Evolutionary conservation across 2,888 invertebrate genomes (phyloP).

Genomic region (Miltochrista miniata): DNA sequence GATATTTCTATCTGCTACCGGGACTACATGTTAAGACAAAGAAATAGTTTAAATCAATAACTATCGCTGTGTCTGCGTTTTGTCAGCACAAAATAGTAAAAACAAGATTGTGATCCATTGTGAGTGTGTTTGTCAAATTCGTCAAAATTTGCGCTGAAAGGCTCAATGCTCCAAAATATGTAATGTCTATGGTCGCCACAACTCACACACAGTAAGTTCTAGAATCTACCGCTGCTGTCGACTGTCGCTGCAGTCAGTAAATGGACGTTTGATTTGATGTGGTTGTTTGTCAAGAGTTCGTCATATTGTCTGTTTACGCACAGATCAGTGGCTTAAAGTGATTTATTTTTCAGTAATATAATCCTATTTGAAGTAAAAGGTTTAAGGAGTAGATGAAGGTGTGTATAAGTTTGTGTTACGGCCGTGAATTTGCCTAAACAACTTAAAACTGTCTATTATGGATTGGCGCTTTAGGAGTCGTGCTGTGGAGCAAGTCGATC

Average conservation of each 20-base stretch:
- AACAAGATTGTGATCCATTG: too few relatives aligned
- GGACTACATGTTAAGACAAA: too few relatives aligned
- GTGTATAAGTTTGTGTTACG: slow-evolving; percentile 42
- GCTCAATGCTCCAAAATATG: too few relatives aligned
- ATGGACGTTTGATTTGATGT: slow-evolving; percentile 86
- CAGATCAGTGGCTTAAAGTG: slow-evolving; percentile 46
- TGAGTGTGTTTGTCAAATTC: too few relatives aligned
- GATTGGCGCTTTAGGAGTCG: slow-evolving; percentile 70
- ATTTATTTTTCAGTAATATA: slow-evolving; percentile 71
- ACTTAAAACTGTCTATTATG: slow-evolving; percentile 40
- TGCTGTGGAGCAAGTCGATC: slow-evolving; percentile 65
- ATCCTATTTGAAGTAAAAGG: slow-evolving; percentile 75
- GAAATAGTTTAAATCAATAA: too few relatives aligned
- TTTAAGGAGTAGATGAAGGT: slow-evolving; percentile 88
- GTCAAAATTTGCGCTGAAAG: too few relatives aligned
- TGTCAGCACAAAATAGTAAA: too few relatives aligned
- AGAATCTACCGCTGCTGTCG: slow-evolving; percentile 62
- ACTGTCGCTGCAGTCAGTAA: slow-evolving; percentile 85
- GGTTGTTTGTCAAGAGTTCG: slow-evolving; percentile 83
- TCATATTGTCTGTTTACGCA: slow-evolving; percentile 85
- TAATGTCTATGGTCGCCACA: slow-evolving; percentile 60
- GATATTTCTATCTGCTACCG: too few relatives aligned
- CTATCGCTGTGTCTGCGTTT: too few relatives aligned
- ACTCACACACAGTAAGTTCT: slow-evolving; percentile 57
- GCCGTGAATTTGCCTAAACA: slow-evolving; percentile 38